A percentile compares a stretch with the other conserved stretches of the same genome.
Evolutionary conservation across 2,888 invertebrate genomes (phyloP).

Genomic region (Heliconius erato): DNA sequence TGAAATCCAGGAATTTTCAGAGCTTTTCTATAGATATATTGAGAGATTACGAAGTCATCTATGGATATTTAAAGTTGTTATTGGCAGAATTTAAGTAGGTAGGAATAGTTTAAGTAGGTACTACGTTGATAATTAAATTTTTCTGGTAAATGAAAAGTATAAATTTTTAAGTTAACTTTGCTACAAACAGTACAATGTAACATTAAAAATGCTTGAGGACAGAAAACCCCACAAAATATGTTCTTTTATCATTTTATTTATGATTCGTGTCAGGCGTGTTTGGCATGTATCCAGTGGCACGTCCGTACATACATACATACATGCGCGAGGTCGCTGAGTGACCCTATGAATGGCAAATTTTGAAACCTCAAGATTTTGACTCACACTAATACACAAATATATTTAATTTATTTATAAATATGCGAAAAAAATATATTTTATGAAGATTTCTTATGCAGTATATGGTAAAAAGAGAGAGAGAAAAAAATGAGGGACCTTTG

Average conservation of each 20-base stretch:
- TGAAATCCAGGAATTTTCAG: background rate
- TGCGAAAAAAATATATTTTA: too few species aligned
- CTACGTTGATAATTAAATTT: background rate
- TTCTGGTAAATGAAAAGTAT: background rate
- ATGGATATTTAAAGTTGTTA: too few species aligned
- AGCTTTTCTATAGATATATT: background rate
- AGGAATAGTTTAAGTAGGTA: too few species aligned
- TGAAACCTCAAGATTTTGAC: constrained; percentile 3
- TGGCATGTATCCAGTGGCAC: constrained; percentile 48
- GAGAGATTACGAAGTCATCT: background rate
- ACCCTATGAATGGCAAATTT: constrained; percentile 46
- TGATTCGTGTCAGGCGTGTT: constrained; percentile 49
- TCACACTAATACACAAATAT: background rate
- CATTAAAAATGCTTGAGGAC: constrained; percentile 9
- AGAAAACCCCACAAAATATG: background rate
- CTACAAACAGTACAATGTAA: background rate
- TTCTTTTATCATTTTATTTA: constrained; percentile 29
- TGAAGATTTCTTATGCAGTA: too few species aligned
- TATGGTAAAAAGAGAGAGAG: background rate
- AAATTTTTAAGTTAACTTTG: background rate
- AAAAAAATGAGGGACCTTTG: too few species aligned
- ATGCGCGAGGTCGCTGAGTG: constrained; percentile 48
- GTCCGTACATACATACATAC: constrained; percentile 32
- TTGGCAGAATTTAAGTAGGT: too few species aligned
- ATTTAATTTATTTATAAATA: too few species aligned